A percentile compares a stretch with the other conserved stretches of the same genome.
These are phyloP conservation scores for Dipus sagitta DNA, from an alignment of 2,797 vertebrate species.

Conservation along the genomic window DNA sequence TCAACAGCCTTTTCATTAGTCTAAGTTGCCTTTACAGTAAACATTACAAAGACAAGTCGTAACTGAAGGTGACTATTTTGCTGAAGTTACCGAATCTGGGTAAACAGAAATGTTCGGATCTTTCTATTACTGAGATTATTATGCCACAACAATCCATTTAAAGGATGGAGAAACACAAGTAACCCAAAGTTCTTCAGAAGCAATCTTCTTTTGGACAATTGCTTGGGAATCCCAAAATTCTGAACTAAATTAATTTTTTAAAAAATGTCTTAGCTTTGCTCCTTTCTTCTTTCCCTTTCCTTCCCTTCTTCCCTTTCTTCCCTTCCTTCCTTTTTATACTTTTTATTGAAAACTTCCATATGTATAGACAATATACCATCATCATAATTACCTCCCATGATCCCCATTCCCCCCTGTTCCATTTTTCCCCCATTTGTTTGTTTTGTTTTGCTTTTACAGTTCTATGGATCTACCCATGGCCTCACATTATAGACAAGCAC, in stretches of 20 bases:
- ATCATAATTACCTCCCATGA: no score
- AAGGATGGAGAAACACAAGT: conserved; percentile 46
- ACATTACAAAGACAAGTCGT: conserved; percentile 58
- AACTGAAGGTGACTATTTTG: conserved; percentile 52
- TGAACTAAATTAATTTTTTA: conserved; percentile 29
- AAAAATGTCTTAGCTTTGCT: neutral
- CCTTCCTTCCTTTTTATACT: no score
- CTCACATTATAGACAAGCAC: neutral
- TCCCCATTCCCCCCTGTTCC: no score
- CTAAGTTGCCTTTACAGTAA: conserved; percentile 51
- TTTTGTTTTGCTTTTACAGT: no score
- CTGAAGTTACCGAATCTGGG: conserved; percentile 11
- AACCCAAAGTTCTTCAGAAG: conserved; percentile 40
- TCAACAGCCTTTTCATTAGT: conserved; percentile 25
- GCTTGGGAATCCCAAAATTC: conserved; percentile 4
- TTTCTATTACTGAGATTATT: conserved; percentile 57
- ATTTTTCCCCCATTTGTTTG: no score
- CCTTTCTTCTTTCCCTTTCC: neutral
- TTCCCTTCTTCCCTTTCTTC: neutral
- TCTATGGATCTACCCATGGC: neutral
- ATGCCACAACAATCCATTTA: conserved; percentile 28
- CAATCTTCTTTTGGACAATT: neutral
- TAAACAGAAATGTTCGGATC: conserved; percentile 50
- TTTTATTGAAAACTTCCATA: neutral
- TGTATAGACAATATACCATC: no score